phyloP scores from a whole-genome alignment of 64 coral and sea anemone genomes.

The Stichodactyla helianthus region DNA sequence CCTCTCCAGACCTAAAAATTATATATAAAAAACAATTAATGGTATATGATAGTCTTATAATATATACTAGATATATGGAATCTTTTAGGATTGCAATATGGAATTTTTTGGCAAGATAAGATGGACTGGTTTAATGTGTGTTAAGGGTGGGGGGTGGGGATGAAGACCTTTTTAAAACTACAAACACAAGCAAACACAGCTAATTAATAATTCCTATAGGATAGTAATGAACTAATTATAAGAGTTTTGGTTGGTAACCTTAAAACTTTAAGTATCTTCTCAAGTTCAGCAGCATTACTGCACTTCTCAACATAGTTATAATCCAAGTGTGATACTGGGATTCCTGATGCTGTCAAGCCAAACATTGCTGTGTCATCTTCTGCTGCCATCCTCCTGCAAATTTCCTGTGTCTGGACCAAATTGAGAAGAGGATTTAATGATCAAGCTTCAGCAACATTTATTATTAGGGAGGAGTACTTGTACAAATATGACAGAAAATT shows the following conservation, averaged over 20 bases:
- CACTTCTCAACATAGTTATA: slow-evolving; percentile 74
- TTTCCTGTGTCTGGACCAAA: neutral
- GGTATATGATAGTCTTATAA: no score
- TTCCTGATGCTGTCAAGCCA: slow-evolving; percentile 40
- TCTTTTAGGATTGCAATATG: no score
- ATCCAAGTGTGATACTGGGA: slow-evolving; percentile 84
- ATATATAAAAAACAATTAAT: slow-evolving; percentile 1
- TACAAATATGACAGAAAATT: no score
- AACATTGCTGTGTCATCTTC: slow-evolving; percentile 7
- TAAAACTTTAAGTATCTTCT: slow-evolving; percentile 83
- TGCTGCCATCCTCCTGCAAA: slow-evolving; percentile 2
- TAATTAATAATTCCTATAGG: neutral
- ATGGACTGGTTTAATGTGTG: no score
- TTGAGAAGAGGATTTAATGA: neutral
- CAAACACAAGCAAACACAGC: neutral
- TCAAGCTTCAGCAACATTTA: neutral
- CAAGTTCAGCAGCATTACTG: slow-evolving; percentile 63
- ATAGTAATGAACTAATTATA: no score
- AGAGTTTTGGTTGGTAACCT: slow-evolving; percentile 35
- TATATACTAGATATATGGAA: no score
- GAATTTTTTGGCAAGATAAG: no score
- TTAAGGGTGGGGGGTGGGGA: no score
- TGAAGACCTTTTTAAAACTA: neutral
- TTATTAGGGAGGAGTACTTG: neutral
- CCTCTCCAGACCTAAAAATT: slow-evolving; percentile 74